Base-by-base conservation (phyloP, 2,113 vertebrate genomes). In the Brachyhypopomus occidentalis region DNA sequence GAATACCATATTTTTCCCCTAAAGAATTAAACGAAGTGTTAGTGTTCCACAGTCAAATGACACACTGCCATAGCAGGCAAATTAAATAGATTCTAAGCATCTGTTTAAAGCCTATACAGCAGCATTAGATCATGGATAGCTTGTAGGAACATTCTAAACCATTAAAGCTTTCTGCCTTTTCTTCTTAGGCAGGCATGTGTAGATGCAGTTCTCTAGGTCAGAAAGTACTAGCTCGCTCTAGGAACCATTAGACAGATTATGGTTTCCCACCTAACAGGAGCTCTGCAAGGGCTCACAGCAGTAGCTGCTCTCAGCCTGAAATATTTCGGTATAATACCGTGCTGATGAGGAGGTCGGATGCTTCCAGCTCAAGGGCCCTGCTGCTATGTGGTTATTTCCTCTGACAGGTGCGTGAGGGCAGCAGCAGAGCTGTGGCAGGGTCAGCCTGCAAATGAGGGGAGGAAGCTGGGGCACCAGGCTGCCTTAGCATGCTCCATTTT, bases 321-420 rank as follows among this genome's bases (percentile, higher is more conserved):
- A 72, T 59, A 52, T 41, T 79, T 69, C 69, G 45, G 69, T 58
- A 72, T 72, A 70, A 63, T 20, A 17, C 59, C n/a, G 38, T 7
- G 69, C 30, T 67, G 30, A 36, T 66, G 25, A 27, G 45, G 66
- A 77, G 69, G 23, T 48, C 60, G 34, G 78, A 66, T 56, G 27
- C 30, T 69, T 79, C 20, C 22, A 6, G 81, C 83, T 59, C 72
- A 1, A 84, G 82, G 87, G 79, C 86, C 88, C 89, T 11, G 80
- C 82, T 75, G 81, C 85, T 83, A 63, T 84, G 82, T 20, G 71
- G 86, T 93, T 89, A 92, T 89, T 90, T 88, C 80, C 85, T 90
- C 72, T 92, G 91, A 91, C 90, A 92, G 89, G 90, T 90, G 89
- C 89, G 87, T 89, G 88, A 90, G 86, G 86, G 83, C 45, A 88